These are phyloP conservation scores for Phataginus tetradactyla DNA, from an alignment of 2,797 vertebrate genomes.

Conservation along the genomic window DNA sequence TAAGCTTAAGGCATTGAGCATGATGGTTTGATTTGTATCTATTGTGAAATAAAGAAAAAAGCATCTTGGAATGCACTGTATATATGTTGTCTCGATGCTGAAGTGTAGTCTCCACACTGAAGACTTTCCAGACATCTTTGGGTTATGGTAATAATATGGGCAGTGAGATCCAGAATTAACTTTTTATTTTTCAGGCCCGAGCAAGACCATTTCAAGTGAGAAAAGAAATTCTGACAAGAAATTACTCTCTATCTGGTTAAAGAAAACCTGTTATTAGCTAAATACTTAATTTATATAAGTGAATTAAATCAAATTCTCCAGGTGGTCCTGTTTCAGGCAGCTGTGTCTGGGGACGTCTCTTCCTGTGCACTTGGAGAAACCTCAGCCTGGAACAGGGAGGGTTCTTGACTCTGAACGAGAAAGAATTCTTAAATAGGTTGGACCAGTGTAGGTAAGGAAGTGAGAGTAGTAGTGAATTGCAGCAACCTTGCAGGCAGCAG, in stretches of 20 bases:
- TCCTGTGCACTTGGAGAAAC: too few species aligned
- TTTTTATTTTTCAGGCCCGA: conserved; percentile 14
- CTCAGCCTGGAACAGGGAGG: too few species aligned
- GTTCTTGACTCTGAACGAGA: too few species aligned
- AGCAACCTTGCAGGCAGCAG: too few species aligned
- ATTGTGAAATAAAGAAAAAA: neutral
- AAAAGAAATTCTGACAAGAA: neutral
- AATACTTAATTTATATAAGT: conserved; percentile 14
- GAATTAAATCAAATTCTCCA: neutral
- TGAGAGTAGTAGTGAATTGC: too few species aligned
- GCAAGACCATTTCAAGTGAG: conserved; percentile 28
- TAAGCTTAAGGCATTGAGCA: too few species aligned
- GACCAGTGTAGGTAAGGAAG: too few species aligned
- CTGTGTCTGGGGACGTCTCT: too few species aligned
- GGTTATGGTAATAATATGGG: neutral
- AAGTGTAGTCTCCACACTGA: neutral
- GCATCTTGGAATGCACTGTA: neutral
- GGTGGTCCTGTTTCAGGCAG: too few species aligned
- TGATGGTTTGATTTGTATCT: too few species aligned
- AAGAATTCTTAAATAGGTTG: too few species aligned
- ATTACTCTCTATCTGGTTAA: neutral
- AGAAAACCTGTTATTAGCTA: neutral
- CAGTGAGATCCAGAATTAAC: neutral
- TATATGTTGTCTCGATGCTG: neutral
- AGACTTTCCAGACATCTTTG: neutral